Percentiles rank a stretch among this genome's conserved stretches.
Evolutionary conservation across 37 sponge, comb jelly and placozoan genomes (phyloP).

Genomic region (Tethya wilhelma): DNA sequence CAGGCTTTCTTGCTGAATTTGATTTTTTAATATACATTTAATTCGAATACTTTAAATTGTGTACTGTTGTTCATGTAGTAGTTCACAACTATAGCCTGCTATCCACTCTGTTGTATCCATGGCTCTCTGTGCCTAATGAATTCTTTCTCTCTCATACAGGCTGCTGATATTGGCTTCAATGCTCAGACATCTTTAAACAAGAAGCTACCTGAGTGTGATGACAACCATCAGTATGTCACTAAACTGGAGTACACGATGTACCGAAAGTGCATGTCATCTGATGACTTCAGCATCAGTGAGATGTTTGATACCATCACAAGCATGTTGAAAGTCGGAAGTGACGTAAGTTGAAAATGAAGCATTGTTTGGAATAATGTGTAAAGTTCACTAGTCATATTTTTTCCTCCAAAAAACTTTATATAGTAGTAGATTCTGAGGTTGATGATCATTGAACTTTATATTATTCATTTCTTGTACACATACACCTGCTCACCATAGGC

Average conservation of each 20-base stretch:
- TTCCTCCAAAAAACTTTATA: no score
- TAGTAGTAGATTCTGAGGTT: no score
- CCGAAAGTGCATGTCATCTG: background rate
- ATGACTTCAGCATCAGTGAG: background rate
- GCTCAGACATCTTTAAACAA: background rate
- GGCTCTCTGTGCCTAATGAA: no score
- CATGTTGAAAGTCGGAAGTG: background rate
- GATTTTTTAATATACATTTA: no score
- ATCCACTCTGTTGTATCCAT: no score
- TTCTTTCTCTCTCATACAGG: background rate
- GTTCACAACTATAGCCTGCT: no score
- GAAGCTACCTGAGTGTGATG: background rate
- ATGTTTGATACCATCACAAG: background rate
- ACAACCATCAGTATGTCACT: background rate
- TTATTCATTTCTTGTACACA: background rate
- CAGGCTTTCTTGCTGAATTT: no score
- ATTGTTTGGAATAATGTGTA: no score
- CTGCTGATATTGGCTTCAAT: background rate
- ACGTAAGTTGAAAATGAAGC: no score
- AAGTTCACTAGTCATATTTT: no score
- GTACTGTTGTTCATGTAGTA: no score
- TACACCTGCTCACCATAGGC: background rate
- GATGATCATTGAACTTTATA: background rate
- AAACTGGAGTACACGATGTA: background rate
- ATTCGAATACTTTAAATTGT: no score